These are phyloP conservation scores for Sturnira hondurensis DNA, from an alignment of 2,113 vertebrate genomes.

Conservation along the genomic window DNA sequence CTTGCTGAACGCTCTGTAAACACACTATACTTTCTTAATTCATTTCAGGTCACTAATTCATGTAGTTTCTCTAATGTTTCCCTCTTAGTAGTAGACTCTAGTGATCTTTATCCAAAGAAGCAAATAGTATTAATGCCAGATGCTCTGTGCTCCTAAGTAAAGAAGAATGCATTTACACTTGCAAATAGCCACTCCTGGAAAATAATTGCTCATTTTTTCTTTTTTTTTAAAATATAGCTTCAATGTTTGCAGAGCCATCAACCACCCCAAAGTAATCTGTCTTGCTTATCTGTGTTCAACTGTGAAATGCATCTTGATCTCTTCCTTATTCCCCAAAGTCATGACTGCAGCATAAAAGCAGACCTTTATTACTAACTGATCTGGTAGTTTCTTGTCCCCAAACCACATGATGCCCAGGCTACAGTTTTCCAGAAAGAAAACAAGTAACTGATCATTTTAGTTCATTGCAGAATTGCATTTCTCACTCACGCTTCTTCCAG, in stretches of 20 bases:
- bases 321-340: slow-evolving; percentile 4
- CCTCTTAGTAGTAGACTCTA: neutral
- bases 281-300: slow-evolving; percentile 27
- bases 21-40: neutral
- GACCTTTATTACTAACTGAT: slow-evolving; percentile 31
- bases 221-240: neutral
- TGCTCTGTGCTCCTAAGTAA: slow-evolving; percentile 1
- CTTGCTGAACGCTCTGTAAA: slow-evolving; percentile 28
- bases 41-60: neutral
- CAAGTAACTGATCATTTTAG: neutral
- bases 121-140: neutral
- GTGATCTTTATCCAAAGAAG: slow-evolving; percentile 36
- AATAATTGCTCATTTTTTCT: neutral
- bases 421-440: slow-evolving; percentile 14
- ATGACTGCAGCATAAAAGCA: neutral
- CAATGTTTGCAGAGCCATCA: neutral
- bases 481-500: neutral
- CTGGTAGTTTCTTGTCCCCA: slow-evolving; percentile 5
- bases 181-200: slow-evolving; percentile 36
- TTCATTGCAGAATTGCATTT: neutral
- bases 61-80: neutral
- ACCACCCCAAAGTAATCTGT: slow-evolving; percentile 39
- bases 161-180: neutral
- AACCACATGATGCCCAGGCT: neutral
- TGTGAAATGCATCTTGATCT: slow-evolving; percentile 33